Conservation (phyloP, 2,113 vertebrate species). For the Syngnathoides biaculeatus region DNA sequence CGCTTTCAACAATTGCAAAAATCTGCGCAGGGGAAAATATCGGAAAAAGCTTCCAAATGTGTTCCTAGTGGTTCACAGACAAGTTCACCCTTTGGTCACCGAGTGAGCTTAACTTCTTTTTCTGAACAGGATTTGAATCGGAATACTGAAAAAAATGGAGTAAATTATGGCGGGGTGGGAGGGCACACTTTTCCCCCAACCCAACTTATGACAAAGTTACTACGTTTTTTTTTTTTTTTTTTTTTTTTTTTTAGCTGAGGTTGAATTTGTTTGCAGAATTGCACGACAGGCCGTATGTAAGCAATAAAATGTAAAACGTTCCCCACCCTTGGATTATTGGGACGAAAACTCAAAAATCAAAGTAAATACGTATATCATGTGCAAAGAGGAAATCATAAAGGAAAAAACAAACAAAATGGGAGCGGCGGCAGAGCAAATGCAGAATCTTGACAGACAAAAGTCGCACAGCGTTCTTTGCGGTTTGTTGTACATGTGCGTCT, state of each 20-base stretch:
- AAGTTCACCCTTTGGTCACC: constrained; percentile 6
- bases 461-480: not conserved
- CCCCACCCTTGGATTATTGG: not conserved
- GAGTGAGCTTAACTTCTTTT: constrained; percentile 2
- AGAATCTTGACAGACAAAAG: constrained; percentile 22
- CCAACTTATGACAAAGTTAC: not conserved
- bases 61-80: constrained; percentile 3
- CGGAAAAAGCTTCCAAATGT: constrained; percentile 9
- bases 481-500: not conserved
- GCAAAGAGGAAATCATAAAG: constrained; percentile 34
- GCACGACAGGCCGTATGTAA: not conserved
- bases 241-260: too few relatives aligned
- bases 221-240: too few relatives aligned
- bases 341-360: constrained; percentile 26
- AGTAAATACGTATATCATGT: constrained; percentile 23
- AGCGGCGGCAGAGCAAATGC: constrained; percentile 52
- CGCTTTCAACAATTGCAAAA: not conserved
- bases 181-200: not conserved
- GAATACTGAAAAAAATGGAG: not conserved
- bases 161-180: not conserved
- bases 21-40: constrained; percentile 53
- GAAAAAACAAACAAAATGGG: constrained; percentile 30
- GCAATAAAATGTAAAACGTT: not conserved
- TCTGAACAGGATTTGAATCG: not conserved
- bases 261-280: not conserved